phyloP scores from a whole-genome alignment of 2,888 invertebrate genomes.

The Troides helena region DNA sequence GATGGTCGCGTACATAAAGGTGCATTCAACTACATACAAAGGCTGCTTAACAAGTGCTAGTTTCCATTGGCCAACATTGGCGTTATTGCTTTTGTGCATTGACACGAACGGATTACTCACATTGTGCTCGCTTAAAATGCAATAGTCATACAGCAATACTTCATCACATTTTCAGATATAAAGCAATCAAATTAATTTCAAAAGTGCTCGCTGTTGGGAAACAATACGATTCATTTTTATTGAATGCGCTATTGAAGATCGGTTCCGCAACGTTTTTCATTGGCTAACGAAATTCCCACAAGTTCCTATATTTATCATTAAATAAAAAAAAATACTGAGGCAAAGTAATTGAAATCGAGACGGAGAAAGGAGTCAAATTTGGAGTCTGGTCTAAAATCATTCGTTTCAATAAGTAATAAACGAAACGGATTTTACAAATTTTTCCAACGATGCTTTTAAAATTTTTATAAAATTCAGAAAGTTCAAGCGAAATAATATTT shows the following conservation, averaged over 20 bases:
- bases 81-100: conserved; percentile 71
- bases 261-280: conserved; percentile 16
- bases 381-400: too few relatives aligned
- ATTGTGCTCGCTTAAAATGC: conserved; percentile 57
- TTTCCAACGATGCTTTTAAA: too few relatives aligned
- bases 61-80: conserved; percentile 49
- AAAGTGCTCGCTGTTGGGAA: conserved; percentile 32
- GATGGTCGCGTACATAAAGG: background rate
- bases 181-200: conserved; percentile 45
- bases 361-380: background rate
- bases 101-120: conserved; percentile 60
- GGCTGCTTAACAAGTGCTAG: conserved; percentile 66
- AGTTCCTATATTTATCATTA: background rate
- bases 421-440: too few relatives aligned
- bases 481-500: too few relatives aligned
- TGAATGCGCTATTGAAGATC: conserved; percentile 21
- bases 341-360: background rate
- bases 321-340: background rate
- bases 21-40: conserved; percentile 47
- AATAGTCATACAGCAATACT: conserved; percentile 46
- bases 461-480: too few relatives aligned
- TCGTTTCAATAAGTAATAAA: too few relatives aligned
- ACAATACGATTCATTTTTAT: conserved; percentile 32
- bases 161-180: conserved; percentile 47
- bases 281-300: background rate